Evolutionary conservation across 2,888 invertebrate genomes (phyloP).

Genomic region (Drosophila nr. perissopoda): DNA sequence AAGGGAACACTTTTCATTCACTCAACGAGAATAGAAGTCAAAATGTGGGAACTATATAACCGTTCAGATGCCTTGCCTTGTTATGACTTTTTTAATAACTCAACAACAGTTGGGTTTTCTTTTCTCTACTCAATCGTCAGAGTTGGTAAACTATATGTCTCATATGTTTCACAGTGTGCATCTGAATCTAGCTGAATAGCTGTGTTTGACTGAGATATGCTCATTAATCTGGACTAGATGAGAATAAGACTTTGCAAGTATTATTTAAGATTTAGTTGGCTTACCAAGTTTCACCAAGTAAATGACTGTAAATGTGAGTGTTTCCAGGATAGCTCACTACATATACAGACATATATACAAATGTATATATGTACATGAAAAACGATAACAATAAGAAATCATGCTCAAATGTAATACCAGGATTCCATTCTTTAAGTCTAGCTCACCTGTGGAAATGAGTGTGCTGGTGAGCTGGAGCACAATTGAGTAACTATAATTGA

Average conservation of each 20-base stretch:
- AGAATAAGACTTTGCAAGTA: constrained; percentile 2
- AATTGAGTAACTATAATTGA: constrained; percentile 67
- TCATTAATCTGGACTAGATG: constrained; percentile 12
- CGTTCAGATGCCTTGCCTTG: not conserved
- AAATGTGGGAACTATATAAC: not conserved
- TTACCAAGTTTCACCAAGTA: constrained; percentile 21
- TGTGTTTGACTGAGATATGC: not conserved
- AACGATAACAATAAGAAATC: constrained; percentile 22
- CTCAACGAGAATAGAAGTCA: not conserved
- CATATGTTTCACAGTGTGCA: not conserved
- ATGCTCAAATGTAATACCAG: constrained; percentile 14
- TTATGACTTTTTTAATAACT: not conserved
- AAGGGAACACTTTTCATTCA: not conserved
- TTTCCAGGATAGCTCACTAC: not conserved
- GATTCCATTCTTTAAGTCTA: not conserved
- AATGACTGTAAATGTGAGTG: constrained; percentile 13
- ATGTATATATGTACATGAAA: not conserved
- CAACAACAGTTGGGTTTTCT: not conserved
- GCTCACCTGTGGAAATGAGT: constrained; percentile 9
- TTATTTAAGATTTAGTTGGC: constrained; percentile 12
- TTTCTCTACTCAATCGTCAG: not conserved
- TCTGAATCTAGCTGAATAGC: not conserved
- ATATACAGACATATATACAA: not conserved
- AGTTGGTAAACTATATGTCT: not conserved
- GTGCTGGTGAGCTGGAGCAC: constrained; percentile 40